phyloP scores from a whole-genome alignment of 2,113 vertebrate genomes.

The Murina feae region DNA sequence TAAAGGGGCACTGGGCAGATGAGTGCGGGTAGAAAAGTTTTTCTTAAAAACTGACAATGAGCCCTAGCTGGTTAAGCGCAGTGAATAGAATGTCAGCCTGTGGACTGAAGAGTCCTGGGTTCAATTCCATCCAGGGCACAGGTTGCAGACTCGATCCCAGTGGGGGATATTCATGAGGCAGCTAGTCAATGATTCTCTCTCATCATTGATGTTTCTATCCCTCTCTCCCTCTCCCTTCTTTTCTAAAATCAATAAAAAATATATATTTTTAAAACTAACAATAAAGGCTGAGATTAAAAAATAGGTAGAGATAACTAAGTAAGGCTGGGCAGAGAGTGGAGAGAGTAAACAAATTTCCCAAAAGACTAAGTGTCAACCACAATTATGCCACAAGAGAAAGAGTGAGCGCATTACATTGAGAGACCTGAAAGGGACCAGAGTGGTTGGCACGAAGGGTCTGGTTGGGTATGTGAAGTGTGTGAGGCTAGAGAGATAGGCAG shows the following conservation, averaged over 20 bases:
- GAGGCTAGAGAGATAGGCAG: not conserved
- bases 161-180: no score
- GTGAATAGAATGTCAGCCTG: no score
- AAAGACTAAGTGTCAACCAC: not conserved
- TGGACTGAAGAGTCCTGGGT: no score
- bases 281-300: not conserved
- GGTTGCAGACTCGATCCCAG: no score
- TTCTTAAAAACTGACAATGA: not conserved
- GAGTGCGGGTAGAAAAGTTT: not conserved
- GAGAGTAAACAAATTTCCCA: not conserved
- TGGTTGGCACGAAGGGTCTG: not conserved
- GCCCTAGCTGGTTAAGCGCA: no score
- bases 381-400: not conserved
- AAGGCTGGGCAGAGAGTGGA: not conserved
- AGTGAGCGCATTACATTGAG: not conserved
- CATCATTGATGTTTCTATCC: no score
- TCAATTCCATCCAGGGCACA: no score
- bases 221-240: no score
- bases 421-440: no score
- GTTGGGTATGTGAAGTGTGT: not conserved
- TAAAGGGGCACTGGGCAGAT: not conserved
- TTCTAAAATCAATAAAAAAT: no score
- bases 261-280: not conserved
- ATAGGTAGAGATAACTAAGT: no score
- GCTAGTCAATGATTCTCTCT: no score